Conservation (phyloP, 1,140 invertebrate genomes). For the Nautilus pompilius region DNA sequence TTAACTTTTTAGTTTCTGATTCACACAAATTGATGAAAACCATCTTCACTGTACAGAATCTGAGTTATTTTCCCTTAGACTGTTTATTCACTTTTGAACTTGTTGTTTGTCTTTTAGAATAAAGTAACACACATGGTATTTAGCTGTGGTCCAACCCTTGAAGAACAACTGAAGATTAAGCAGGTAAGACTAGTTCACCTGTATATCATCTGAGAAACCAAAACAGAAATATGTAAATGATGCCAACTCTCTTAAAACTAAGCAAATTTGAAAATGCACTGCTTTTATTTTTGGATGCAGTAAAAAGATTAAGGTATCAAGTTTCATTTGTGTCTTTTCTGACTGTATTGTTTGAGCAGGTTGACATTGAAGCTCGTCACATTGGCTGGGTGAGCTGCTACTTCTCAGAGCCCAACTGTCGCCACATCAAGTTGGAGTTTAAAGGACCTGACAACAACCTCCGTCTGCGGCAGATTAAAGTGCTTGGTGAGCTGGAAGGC, state of each 20-base stretch:
- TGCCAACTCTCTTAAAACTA: no score
- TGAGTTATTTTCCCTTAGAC: no score
- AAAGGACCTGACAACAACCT: constrained; percentile 89
- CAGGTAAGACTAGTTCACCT: no score
- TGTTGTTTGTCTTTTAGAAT: constrained; percentile 65
- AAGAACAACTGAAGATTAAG: constrained; percentile 73
- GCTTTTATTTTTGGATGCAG: no score
- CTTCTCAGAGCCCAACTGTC: constrained; percentile 62
- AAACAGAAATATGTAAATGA: neutral
- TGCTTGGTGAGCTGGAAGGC: constrained; percentile 48
- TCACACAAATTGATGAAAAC: no score
- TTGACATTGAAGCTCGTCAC: constrained; percentile 74
- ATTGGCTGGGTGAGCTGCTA: constrained; percentile 69
- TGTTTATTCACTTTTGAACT: neutral
- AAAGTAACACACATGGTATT: constrained; percentile 83
- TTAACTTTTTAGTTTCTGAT: no score
- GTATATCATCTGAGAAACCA: no score
- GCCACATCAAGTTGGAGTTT: constrained; percentile 70
- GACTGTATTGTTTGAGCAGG: no score
- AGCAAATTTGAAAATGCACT: no score
- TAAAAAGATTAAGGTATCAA: no score
- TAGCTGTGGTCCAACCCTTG: constrained; percentile 73
- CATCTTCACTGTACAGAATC: no score
- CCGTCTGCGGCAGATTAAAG: constrained; percentile 77
- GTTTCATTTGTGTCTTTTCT: constrained; percentile 26